Evolutionary conservation across 2,888 invertebrate species (phyloP).

Genomic region (Schizotus pectinicornis): DNA sequence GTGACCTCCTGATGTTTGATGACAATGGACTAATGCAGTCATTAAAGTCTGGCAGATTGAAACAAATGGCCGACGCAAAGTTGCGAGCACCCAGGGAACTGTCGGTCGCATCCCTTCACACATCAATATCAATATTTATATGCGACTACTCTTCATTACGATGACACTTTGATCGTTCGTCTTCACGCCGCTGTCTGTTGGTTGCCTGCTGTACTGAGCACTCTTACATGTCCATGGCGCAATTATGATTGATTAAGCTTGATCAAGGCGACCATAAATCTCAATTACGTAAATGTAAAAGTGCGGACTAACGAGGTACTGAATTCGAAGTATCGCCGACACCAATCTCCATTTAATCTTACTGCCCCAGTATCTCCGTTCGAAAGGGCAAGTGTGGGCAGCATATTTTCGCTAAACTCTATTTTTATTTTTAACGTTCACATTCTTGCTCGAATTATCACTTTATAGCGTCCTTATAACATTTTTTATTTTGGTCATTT

Average conservation of each 20-base stretch:
- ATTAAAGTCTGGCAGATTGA: constrained; percentile 60
- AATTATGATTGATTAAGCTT: constrained; percentile 50
- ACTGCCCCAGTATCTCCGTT: background rate
- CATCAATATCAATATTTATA: constrained; percentile 59
- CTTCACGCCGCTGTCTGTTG: constrained; percentile 34
- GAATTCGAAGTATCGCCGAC: constrained; percentile 17
- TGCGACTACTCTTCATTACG: constrained; percentile 58
- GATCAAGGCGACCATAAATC: constrained; percentile 46
- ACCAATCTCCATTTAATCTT: too few relatives aligned
- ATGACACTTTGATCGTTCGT: constrained; percentile 55
- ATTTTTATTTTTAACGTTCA: too few relatives aligned
- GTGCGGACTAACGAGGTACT: constrained; percentile 23
- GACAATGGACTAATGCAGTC: constrained; percentile 50
- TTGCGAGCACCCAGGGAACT: constrained; percentile 56
- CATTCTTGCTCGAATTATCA: too few relatives aligned
- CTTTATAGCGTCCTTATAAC: too few relatives aligned
- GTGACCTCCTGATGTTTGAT: constrained; percentile 46
- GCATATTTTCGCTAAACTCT: too few relatives aligned
- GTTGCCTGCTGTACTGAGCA: constrained; percentile 32
- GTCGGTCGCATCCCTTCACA: constrained; percentile 61
- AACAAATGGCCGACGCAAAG: constrained; percentile 59
- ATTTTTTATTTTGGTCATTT: too few relatives aligned
- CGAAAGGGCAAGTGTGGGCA: background rate
- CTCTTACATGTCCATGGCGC: constrained; percentile 36
- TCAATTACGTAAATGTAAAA: constrained; percentile 42